Conservation (phyloP, 1,140 invertebrate genomes). For the Orchesella cincta region DNA sequence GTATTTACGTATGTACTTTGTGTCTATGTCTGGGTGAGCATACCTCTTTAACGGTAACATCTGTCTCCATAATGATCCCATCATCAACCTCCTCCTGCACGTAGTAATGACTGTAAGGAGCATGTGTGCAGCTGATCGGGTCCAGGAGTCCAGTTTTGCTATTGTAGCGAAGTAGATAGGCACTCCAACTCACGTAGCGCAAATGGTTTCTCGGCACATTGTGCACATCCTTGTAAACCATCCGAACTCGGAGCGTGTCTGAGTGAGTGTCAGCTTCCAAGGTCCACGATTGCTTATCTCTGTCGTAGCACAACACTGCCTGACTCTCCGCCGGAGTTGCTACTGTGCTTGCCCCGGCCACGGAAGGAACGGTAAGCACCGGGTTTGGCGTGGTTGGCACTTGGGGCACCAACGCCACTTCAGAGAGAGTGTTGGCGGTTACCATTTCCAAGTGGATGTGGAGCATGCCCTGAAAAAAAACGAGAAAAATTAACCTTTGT, state of each 20-base stretch:
- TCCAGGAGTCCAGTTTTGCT: conserved; percentile 60
- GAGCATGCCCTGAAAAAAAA: conserved; percentile 57
- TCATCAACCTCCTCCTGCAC: conserved; percentile 79
- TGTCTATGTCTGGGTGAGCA: no score
- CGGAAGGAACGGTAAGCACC: not conserved
- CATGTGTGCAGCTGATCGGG: conserved; percentile 68
- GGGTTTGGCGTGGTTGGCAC: conserved; percentile 22
- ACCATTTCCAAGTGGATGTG: conserved; percentile 74
- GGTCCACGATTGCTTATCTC: conserved; percentile 81
- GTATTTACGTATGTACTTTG: no score
- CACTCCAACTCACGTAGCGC: conserved; percentile 78
- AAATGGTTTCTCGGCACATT: conserved; percentile 81
- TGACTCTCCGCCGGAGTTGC: conserved; percentile 52
- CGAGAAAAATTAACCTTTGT: not conserved
- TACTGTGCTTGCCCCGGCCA: conserved; percentile 48
- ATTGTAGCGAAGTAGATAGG: conserved; percentile 65
- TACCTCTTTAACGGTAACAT: conserved; percentile 75
- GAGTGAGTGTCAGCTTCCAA: conserved; percentile 78
- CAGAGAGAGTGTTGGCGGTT: conserved; percentile 73
- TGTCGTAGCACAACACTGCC: conserved; percentile 73
- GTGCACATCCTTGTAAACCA: conserved; percentile 82
- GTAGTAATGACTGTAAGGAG: conserved; percentile 80
- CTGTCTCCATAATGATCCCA: conserved; percentile 80
- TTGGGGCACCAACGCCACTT: conserved; percentile 61
- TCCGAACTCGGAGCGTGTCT: conserved; percentile 73